Conservation (phyloP, 2,797 vertebrate species). For the Nasua narica region DNA sequence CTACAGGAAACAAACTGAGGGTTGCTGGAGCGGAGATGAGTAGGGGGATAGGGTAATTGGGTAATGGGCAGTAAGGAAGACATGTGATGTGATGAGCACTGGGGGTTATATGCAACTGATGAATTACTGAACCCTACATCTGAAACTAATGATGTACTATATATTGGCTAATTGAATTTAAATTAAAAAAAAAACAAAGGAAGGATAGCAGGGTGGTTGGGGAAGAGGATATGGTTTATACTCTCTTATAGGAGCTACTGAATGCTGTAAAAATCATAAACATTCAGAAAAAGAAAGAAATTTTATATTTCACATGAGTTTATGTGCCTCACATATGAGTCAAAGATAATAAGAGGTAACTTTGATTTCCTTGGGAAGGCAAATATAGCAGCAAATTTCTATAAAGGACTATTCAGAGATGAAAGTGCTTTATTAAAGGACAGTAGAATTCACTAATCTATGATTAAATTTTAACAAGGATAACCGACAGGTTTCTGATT, state of each 20-base stretch:
- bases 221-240: background rate
- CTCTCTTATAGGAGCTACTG: background rate
- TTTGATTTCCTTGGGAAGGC: slow-evolving; percentile 25
- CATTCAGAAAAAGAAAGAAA: background rate
- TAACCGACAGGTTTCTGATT: slow-evolving; percentile 2
- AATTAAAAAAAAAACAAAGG: background rate
- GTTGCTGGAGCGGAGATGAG: too few relatives aligned
- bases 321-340: background rate
- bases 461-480: slow-evolving; percentile 39
- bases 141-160: too few relatives aligned
- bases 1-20: too few relatives aligned
- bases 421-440: slow-evolving; percentile 47
- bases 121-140: too few relatives aligned
- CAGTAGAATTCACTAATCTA: slow-evolving; percentile 26
- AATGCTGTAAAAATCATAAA: background rate
- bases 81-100: too few relatives aligned
- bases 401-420: slow-evolving; percentile 22
- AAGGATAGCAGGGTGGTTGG: background rate
- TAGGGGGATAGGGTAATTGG: too few relatives aligned
- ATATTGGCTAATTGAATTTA: too few relatives aligned
- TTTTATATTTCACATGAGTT: slow-evolving; percentile 27
- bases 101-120: too few relatives aligned
- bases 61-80: too few relatives aligned
- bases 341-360: slow-evolving; percentile 38
- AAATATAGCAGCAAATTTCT: slow-evolving; percentile 16